Evolutionary conservation across 2,797 vertebrate genomes (phyloP).

Genomic region (Thaleichthys pacificus): DNA sequence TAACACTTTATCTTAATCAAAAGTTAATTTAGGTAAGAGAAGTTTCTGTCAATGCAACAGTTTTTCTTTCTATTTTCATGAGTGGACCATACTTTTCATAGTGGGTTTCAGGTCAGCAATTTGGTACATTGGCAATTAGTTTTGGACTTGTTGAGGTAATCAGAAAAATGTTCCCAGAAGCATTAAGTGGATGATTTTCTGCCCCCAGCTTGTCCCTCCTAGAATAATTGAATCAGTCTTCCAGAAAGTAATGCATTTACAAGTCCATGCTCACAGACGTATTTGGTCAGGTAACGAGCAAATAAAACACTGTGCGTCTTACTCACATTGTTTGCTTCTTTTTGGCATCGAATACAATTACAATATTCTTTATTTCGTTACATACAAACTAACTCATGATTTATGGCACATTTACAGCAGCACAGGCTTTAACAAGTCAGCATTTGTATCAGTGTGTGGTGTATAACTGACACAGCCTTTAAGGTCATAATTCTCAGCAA

Average conservation of each 20-base stretch:
- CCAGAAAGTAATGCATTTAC: slow-evolving; percentile 19
- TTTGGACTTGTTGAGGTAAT: slow-evolving; percentile 42
- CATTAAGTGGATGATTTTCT: slow-evolving; percentile 35
- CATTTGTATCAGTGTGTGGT: background rate
- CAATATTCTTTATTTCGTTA: background rate
- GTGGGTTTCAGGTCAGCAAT: slow-evolving; percentile 53
- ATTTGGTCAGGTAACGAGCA: slow-evolving; percentile 1
- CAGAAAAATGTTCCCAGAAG: slow-evolving; percentile 37
- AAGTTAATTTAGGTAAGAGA: too few relatives aligned
- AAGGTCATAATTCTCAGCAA: background rate
- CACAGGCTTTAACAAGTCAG: background rate
- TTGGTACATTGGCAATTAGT: slow-evolving; percentile 57
- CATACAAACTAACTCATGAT: background rate
- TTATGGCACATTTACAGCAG: background rate
- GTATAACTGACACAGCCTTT: too few relatives aligned
- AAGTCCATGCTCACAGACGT: slow-evolving; percentile 16
- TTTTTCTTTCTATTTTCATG: background rate
- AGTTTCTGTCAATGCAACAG: background rate
- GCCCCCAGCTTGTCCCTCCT: slow-evolving; percentile 38
- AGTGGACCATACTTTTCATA: slow-evolving; percentile 21
- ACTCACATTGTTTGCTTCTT: background rate
- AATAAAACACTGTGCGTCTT: background rate
- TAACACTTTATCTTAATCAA: too few relatives aligned
- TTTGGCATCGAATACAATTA: background rate
- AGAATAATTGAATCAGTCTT: slow-evolving; percentile 46